Percentiles rank a stretch among this genome's conserved stretches.
These are phyloP conservation scores for Heliopora coerulea DNA, from an alignment of 92 coral and sea anemone genomes.

Conservation along the genomic window DNA sequence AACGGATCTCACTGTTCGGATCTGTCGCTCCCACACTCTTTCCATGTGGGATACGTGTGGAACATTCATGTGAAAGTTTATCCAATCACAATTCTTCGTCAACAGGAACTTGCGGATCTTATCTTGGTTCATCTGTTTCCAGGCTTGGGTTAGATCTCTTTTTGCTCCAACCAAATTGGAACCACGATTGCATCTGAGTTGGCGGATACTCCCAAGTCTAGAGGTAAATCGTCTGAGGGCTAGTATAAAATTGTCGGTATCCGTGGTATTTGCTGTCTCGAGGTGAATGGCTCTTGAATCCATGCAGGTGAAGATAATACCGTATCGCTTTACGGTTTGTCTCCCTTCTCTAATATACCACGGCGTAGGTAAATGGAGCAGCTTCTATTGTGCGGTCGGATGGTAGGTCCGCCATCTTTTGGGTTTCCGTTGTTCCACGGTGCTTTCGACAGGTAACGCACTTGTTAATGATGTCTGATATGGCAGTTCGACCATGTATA, in stretches of 20 bases:
- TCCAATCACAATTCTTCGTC: conserved; percentile 35
- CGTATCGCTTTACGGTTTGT: conserved; percentile 36
- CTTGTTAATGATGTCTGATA: conserved; percentile 7
- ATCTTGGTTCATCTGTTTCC: conserved; percentile 20
- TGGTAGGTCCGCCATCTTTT: conserved; percentile 48
- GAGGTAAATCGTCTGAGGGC: conserved; percentile 20
- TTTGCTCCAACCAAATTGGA: conserved; percentile 44
- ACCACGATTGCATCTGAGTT: conserved; percentile 37
- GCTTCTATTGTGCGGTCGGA: conserved; percentile 24
- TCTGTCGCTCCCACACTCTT: conserved; percentile 42
- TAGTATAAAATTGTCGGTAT: conserved; percentile 23
- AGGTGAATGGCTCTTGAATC: conserved; percentile 45
- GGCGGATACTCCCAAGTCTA: conserved; percentile 38
- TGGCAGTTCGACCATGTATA: conserved; percentile 24
- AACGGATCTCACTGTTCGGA: conserved; percentile 29
- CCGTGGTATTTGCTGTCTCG: conserved; percentile 37
- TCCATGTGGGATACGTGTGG: conserved; percentile 42
- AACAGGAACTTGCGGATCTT: neutral
- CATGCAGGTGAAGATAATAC: conserved; percentile 40
- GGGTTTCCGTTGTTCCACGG: conserved; percentile 18
- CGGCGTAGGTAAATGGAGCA: conserved; percentile 28
- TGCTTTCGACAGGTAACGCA: conserved; percentile 43
- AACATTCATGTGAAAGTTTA: conserved; percentile 23
- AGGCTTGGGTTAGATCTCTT: conserved; percentile 14
- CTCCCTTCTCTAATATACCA: conserved; percentile 36